A percentile compares a stretch with the other conserved stretches of the same genome.
Conservation (phyloP, 2,888 invertebrate species). For the Cecidostiba fungosa region DNA sequence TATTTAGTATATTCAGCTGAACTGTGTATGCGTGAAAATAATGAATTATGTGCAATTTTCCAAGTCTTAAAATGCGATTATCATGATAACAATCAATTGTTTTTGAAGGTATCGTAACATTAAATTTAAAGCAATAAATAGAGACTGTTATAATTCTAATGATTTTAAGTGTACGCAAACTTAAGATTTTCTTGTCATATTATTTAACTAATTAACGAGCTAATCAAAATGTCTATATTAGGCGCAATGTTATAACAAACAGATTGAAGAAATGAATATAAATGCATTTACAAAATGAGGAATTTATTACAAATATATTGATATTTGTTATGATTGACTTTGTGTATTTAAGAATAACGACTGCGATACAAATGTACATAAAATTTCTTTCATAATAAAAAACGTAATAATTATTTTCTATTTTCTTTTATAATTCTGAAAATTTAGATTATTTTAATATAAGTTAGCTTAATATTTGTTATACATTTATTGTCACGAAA, state of each 20-base stretch:
- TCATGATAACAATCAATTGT: neutral
- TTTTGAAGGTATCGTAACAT: neutral
- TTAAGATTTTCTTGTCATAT: neutral
- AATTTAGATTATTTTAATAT: neutral
- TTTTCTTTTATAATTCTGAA: neutral
- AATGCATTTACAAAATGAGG: neutral
- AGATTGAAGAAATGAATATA: conserved; percentile 11
- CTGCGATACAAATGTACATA: conserved; percentile 72
- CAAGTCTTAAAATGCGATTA: neutral
- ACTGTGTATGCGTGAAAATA: conserved; percentile 22
- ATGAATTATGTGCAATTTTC: conserved; percentile 13
- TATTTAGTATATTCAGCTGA: neutral
- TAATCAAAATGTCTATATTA: conserved; percentile 52
- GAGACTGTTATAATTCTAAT: conserved; percentile 18
- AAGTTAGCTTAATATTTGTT: neutral
- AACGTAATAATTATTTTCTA: conserved; percentile 35
- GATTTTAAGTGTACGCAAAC: neutral
- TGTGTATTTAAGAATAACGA: conserved; percentile 66
- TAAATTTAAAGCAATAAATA: conserved; percentile 15
- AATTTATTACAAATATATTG: conserved; percentile 54
- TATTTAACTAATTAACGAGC: conserved; percentile 28
- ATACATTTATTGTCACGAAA: neutral
- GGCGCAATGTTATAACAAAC: conserved; percentile 26
- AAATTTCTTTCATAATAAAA: conserved; percentile 73
- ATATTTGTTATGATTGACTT: conserved; percentile 71